Base-by-base conservation (phyloP, 2,888 invertebrate genomes). In the Hypolimnas misippus region DNA sequence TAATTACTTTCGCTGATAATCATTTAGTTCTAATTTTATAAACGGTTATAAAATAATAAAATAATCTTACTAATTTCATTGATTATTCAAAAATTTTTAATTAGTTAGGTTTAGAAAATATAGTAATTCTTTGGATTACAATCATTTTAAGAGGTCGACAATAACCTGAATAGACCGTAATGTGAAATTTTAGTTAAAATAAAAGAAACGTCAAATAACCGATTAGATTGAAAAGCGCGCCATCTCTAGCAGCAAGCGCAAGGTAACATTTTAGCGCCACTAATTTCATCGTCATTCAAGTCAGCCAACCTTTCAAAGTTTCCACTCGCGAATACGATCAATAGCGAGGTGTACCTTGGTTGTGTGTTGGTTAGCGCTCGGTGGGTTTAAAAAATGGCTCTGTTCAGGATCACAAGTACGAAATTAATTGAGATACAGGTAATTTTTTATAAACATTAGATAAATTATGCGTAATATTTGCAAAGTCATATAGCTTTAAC, bases 371-470 rank as follows among this genome's bases (percentile, higher is more conserved):
- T 68, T 70, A 67, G 73, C 81, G 79, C 79, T 84, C 81, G 83
- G 84, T 77, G 83, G 83, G 83, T 70, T 80, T 76, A n/a, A 83
- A 83, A 84, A 86, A 95, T 95, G 95, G 93, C 94, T 84, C 86
- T 95, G 79, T 94, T 93, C 88, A 94, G 94, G 87, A 93, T 95
- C 83, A 93, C 94, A 73, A 89, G 94, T 74, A 88, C 92, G 71
- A 94, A 91, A 92, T 83, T 95, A 78, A 84, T 89, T 72, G 95
- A 95, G 83, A 88, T 93, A 81, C 94, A 94, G 93, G 94, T 94
- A 84, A 84, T 16, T 50, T 46, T 21, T n/a, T 14, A 71, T 76
- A 64, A 33, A 40, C 57, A 57, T 56, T 58, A 31, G 58, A 31
- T 19, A 53, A 51, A 57, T 40, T 52, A 52, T 62, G 29, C 40